Conservation (phyloP, 2,113 vertebrate genomes). For the Petroica traversi region DNA sequence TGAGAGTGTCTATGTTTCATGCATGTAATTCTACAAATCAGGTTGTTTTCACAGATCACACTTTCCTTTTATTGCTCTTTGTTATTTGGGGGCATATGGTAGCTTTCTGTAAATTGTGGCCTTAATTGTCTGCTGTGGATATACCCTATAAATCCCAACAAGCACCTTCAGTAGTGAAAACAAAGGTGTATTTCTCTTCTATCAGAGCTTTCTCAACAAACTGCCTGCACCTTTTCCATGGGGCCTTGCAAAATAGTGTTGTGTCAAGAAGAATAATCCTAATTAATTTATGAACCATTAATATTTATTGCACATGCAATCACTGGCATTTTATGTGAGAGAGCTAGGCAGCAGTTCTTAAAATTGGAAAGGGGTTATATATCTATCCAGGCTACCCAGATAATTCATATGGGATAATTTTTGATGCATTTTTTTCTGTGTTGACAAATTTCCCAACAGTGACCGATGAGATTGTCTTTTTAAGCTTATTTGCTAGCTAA, state of each 20-base stretch:
- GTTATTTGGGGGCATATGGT: conserved; percentile 5
- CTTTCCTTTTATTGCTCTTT: conserved; percentile 1
- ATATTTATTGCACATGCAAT: conserved; percentile 48
- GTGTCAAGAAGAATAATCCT: conserved; percentile 46
- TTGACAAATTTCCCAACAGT: background rate
- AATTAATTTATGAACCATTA: conserved; percentile 45
- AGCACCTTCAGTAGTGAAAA: conserved; percentile 12
- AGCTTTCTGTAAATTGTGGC: background rate
- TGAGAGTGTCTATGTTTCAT: background rate
- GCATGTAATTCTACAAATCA: conserved; percentile 20
- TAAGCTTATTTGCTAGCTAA: background rate
- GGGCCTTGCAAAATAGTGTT: conserved; percentile 13
- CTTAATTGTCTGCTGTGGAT: conserved; percentile 30
- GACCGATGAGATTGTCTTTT: background rate
- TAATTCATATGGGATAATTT: background rate
- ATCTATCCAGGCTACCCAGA: background rate
- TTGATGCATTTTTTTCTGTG: background rate
- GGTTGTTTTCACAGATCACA: background rate
- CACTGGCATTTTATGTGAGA: background rate
- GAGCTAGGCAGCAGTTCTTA: conserved; percentile 19
- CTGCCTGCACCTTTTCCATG: background rate
- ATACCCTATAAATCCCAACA: conserved; percentile 20
- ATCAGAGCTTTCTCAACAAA: background rate
- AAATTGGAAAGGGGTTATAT: background rate
- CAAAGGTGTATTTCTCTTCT: conserved; percentile 18